Conservation (phyloP, 53 echinoderm and acorn worm species). For the Henricia sp. region DNA sequence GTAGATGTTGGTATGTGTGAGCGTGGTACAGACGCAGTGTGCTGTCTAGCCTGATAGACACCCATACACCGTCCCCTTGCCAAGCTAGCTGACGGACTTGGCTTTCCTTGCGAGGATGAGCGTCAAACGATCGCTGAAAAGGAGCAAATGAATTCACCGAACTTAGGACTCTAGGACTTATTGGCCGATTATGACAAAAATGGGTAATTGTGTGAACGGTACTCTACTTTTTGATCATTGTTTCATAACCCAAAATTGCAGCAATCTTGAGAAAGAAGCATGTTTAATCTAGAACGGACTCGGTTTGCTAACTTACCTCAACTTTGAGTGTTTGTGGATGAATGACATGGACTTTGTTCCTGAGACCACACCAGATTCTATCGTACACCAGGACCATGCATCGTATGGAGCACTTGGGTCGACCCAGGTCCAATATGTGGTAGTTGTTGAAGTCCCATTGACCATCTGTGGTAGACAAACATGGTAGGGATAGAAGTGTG, state of each 20-base stretch:
- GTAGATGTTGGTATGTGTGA: constrained; percentile 93
- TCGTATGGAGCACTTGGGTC: constrained; percentile 92
- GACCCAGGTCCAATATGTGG: constrained; percentile 89
- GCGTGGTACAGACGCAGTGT: constrained; percentile 96
- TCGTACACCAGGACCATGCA: constrained; percentile 95
- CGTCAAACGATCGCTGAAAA: constrained; percentile 94
- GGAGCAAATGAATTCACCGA: not conserved
- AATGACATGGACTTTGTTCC: constrained; percentile 95
- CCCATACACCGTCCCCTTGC: constrained; percentile 99
- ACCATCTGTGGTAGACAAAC: constrained; percentile 67
- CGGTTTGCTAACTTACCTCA: constrained; percentile 83
- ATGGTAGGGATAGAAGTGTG: no score
- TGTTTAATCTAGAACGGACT: no score
- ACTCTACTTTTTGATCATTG: no score
- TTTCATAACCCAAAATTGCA: no score
- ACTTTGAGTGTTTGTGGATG: constrained; percentile 97
- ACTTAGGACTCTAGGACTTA: not conserved
- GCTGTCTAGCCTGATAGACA: constrained; percentile 94
- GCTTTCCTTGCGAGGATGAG: constrained; percentile 97
- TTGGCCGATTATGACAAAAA: no score
- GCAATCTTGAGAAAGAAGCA: no score
- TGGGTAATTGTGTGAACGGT: no score
- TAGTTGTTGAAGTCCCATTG: constrained; percentile 97
- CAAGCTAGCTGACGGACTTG: constrained; percentile 95
- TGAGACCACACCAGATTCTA: constrained; percentile 94